A percentile compares a stretch with the other conserved stretches of the same genome.
Conservation (phyloP, 64 coral and sea anemone genomes). For the Anthopleura sola region DNA sequence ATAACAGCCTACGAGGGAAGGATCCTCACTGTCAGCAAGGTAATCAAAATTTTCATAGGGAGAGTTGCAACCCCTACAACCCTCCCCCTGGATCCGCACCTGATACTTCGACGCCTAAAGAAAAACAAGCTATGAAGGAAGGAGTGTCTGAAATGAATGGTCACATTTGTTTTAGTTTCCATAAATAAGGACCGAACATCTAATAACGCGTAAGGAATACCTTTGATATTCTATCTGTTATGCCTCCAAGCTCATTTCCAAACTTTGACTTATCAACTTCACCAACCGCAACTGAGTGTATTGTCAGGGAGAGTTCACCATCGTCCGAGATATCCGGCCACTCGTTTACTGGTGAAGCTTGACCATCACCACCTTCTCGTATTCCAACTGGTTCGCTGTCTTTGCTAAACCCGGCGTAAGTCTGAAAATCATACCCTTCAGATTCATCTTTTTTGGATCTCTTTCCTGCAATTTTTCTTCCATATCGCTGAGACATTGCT, state of each 20-base stretch:
- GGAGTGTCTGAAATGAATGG: too few species aligned
- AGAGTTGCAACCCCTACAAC: too few species aligned
- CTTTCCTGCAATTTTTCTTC: conserved; percentile 36
- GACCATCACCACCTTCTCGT: neutral
- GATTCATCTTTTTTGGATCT: neutral
- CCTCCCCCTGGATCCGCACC: too few species aligned
- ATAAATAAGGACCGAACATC: neutral
- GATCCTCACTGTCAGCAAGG: too few species aligned
- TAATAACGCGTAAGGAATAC: neutral
- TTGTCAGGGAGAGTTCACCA: conserved; percentile 10
- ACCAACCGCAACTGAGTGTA: conserved; percentile 41
- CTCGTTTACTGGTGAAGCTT: neutral
- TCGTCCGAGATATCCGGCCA: conserved; percentile 4
- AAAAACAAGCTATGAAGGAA: too few species aligned
- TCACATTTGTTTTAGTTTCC: too few species aligned
- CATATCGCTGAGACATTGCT: conserved; percentile 70
- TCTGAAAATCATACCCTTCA: neutral
- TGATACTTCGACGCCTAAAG: too few species aligned
- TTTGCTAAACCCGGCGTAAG: neutral
- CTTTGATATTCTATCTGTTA: conserved; percentile 85
- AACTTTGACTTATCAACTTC: conserved; percentile 28
- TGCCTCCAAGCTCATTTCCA: conserved; percentile 60
- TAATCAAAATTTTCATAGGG: too few species aligned
- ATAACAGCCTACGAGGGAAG: too few species aligned
- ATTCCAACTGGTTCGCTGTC: neutral